Evolutionary conservation across 2,113 vertebrate species (phyloP), one percentile per base, ranked within the genome.

Genomic region (Myanophis thanlyinensis): DNA sequence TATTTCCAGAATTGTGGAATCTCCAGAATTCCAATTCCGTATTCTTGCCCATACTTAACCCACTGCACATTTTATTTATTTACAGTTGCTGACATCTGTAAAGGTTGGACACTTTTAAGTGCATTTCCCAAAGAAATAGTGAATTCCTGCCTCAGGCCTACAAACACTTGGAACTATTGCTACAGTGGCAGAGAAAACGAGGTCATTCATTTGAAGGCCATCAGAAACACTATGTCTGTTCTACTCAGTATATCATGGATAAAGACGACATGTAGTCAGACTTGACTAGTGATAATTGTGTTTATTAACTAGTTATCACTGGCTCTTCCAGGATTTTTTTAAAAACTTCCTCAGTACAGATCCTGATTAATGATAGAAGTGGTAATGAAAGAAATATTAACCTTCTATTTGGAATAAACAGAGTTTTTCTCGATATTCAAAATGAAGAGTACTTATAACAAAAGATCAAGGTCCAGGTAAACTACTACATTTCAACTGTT

Each of bases 21-120:
- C 51, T 85, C 92, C 3, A 91, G 89, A 95, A 92, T 86, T 89
- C 10, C 87, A 93, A 94, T 86, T 85, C 92, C 80, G 53, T 91
- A 92, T 85, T 93, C 53, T 49, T 91, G 35, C 93, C 91, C 92
- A 87, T 11, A 90, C 88, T 2, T 46, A 0, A 20, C 67, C 73
- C 0, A 51, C 88, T 89, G 30, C 35, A 92, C 9, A 62, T 62
- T 62, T 12, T 67, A 67, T 67, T 67, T 67, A 67, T 67, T 67
- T 67, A 67, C 30, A 67, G 1, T 40, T 67, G 53, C 40, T 92
- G 5, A 91, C 18, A 18, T 3, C 8, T 91, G 62, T 52, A 46
- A 93, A 56, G 40, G 90, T 62, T 89, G 91, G 1, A 12, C 59
- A 8, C 89, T 85, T 52, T 0, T 54, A 53, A 89, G 3, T 85